Conservation (phyloP, 2,113 vertebrate genomes). For the Plectropomus leopardus region DNA sequence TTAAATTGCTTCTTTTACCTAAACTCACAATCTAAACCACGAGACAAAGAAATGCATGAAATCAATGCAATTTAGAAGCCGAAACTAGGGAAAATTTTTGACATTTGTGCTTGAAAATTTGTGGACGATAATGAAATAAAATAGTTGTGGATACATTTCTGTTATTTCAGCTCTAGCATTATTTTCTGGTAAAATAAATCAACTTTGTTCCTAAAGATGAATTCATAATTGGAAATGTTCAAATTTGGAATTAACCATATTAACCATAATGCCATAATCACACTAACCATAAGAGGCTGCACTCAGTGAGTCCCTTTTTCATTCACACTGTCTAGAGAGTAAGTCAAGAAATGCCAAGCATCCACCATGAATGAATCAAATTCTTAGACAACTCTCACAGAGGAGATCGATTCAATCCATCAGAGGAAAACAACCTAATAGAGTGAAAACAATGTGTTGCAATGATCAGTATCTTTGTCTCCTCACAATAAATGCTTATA, state of each 20-base stretch:
- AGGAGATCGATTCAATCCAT: constrained; percentile 8
- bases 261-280: background rate
- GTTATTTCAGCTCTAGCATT: background rate
- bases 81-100: background rate
- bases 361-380: constrained; percentile 9
- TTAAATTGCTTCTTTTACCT: background rate
- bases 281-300: too few relatives aligned
- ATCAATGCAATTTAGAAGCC: background rate
- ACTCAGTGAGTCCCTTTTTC: background rate
- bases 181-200: background rate
- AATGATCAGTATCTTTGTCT: background rate
- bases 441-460: background rate
- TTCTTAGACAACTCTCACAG: background rate
- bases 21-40: background rate
- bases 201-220: background rate
- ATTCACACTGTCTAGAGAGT: background rate
- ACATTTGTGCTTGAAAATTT: background rate
- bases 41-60: too few relatives aligned
- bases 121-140: background rate
- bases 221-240: background rate
- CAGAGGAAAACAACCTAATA: background rate
- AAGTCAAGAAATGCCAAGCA: constrained; percentile 1
- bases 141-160: background rate
- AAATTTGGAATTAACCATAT: too few relatives aligned
- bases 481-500: background rate